Evolutionary conservation across 2,113 vertebrate genomes (phyloP).

Genomic region (Eupsittula cactorum): DNA sequence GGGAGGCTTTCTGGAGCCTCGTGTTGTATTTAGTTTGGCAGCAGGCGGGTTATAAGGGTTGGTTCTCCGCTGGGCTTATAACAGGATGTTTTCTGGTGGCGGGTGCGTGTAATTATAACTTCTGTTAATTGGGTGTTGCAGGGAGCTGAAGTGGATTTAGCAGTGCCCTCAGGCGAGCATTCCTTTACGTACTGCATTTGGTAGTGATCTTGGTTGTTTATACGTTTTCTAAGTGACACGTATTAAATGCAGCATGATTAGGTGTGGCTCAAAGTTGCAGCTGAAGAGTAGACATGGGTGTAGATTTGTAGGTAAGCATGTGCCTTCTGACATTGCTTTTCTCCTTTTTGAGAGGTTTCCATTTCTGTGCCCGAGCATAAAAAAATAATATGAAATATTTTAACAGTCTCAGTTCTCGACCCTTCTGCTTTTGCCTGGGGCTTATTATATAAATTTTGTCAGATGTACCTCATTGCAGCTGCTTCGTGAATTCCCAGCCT

Average conservation of each 20-base stretch:
- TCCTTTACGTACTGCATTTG: not conserved
- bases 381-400: not conserved
- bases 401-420: not conserved
- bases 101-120: rapidly evolving
- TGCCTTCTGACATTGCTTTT: not conserved
- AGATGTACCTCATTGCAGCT: not conserved
- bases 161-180: rapidly evolving
- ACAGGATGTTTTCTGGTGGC: not conserved
- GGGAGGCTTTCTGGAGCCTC: not conserved
- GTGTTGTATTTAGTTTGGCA: not conserved
- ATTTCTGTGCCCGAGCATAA: not conserved
- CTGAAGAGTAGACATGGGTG: not conserved
- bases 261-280: not conserved
- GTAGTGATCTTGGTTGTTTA: not conserved
- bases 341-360: not conserved
- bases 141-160: not conserved
- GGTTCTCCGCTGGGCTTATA: not conserved
- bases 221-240: not conserved
- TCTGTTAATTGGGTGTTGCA: rapidly evolving
- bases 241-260: not conserved
- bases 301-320: not conserved
- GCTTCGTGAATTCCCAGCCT: rapidly evolving
- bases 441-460: not conserved
- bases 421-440: not conserved
- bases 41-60: not conserved